These are phyloP conservation scores for Mungos mungo DNA, from an alignment of 2,113 vertebrate species.

Conservation along the genomic window DNA sequence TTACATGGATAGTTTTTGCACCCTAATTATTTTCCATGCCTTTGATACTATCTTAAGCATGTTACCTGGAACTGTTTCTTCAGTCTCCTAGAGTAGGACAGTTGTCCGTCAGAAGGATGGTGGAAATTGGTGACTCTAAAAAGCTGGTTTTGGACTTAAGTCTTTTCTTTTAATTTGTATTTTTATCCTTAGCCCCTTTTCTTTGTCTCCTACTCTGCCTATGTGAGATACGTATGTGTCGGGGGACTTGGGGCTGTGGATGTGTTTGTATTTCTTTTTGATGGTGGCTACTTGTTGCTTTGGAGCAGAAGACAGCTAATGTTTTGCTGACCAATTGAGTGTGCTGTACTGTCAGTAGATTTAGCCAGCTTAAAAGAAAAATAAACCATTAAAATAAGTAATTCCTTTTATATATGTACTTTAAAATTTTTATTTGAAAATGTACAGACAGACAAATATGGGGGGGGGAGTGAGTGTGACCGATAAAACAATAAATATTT, in stretches of 20 bases:
- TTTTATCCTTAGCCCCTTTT: neutral
- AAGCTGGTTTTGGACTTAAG: neutral
- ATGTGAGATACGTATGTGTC: neutral
- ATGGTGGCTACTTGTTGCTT: neutral
- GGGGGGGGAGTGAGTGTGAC: neutral
- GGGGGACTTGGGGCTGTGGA: neutral
- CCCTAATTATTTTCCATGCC: neutral
- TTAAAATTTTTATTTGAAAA: conserved; percentile 38
- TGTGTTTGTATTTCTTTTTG: neutral
- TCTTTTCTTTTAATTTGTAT: neutral
- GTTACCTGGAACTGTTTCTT: conserved; percentile 2
- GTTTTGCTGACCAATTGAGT: neutral
- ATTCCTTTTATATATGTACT: neutral
- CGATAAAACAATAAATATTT: conserved; percentile 20
- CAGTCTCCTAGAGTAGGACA: neutral
- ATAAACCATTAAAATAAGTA: neutral
- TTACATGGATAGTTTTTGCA: neutral
- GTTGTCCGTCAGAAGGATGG: neutral
- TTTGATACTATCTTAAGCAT: neutral
- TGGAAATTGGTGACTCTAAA: neutral
- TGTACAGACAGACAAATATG: neutral
- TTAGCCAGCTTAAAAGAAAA: conserved; percentile 42
- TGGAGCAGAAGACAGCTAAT: neutral
- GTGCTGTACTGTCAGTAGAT: neutral
- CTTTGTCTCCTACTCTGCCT: neutral